Evolutionary conservation across 2,113 vertebrate species (phyloP), one percentile per base, ranked within the genome.

Genomic region (Caranx ignobilis): DNA sequence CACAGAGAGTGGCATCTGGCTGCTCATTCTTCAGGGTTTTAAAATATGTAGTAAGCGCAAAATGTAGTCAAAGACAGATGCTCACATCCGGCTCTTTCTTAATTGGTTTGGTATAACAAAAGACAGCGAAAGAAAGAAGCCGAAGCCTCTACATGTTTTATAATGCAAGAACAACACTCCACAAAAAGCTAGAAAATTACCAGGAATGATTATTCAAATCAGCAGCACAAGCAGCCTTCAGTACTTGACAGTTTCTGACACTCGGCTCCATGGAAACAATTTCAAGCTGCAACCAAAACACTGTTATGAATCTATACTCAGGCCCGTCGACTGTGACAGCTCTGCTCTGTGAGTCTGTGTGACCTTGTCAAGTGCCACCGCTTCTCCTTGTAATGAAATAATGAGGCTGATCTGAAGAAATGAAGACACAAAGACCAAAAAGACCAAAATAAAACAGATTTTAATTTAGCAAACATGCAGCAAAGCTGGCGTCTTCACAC

Each of bases 1-100:
- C n/a, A 16, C 32, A 57, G 13, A 63, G 39, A 32, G 31, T 41
- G 63, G 37, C 41, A 75, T 57, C 72, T 71, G 26, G 21, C 16
- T 70, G 31, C 34, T 13, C 11, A 18, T 12, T 43, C 72, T n/a
- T 59, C 12, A 15, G 56, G 34, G 21, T 45, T 12, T 13, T 57
- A 13, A 64, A 57, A 21, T 32, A 41, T 52, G 39, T 41, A 57
- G 69, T 56, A 15, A 45, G 13, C 13, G 15, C 39, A 35, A n/a
- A 64, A 18, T 32, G 19, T 13, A 37, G 16, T 55, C 15, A 3
- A 55, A 57, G 35, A 1, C 26, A 26, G 61, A 55, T 55, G 54
- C 3, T 45, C 37, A 11, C 6, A 61, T 45, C 55, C 45, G 26
- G 21, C 21, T 52, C n/a, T 71, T 43, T 63, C 10, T 63, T 34